These are phyloP conservation scores for Xiphorhynchus elegans DNA, from an alignment of 2,113 vertebrate species.

Conservation along the genomic window DNA sequence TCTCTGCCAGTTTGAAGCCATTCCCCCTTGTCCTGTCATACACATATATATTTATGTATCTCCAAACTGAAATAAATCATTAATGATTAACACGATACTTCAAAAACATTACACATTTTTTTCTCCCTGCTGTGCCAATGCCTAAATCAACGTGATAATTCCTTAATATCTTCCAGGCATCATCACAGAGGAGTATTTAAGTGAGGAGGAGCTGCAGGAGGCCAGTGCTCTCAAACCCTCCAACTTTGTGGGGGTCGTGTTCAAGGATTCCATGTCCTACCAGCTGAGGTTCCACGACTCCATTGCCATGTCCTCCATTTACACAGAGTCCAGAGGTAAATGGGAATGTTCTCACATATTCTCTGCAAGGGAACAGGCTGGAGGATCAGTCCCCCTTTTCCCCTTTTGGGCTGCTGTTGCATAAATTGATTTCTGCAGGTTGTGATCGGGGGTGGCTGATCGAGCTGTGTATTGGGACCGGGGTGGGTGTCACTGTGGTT, in stretches of 20 bases:
- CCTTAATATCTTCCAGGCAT: conserved; percentile 33
- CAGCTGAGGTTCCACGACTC: conserved; percentile 74
- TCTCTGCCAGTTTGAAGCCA: not conserved
- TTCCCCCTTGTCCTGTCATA: too few relatives aligned
- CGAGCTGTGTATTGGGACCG: rapidly evolving
- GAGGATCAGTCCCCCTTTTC: rapidly evolving
- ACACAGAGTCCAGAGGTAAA: conserved; percentile 76
- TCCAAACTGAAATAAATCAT: not conserved
- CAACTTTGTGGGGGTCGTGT: conserved; percentile 74
- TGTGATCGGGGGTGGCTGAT: rapidly evolving
- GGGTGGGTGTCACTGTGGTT: not conserved
- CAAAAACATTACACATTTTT: rapidly evolving
- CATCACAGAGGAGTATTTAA: conserved; percentile 70
- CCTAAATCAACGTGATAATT: rapidly evolving
- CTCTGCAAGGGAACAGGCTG: rapidly evolving
- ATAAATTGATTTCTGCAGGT: rapidly evolving
- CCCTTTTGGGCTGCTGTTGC: rapidly evolving
- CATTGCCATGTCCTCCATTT: conserved; percentile 69
- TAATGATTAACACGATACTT: not conserved
- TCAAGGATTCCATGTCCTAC: conserved; percentile 76
- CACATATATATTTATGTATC: not conserved
- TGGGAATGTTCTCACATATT: rapidly evolving
- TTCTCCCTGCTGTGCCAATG: not conserved
- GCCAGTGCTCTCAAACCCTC: conserved; percentile 58
- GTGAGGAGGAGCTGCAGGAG: conserved; percentile 71